Conservation (phyloP, 2,888 invertebrate genomes). For the Drosophila neonasuta region DNA sequence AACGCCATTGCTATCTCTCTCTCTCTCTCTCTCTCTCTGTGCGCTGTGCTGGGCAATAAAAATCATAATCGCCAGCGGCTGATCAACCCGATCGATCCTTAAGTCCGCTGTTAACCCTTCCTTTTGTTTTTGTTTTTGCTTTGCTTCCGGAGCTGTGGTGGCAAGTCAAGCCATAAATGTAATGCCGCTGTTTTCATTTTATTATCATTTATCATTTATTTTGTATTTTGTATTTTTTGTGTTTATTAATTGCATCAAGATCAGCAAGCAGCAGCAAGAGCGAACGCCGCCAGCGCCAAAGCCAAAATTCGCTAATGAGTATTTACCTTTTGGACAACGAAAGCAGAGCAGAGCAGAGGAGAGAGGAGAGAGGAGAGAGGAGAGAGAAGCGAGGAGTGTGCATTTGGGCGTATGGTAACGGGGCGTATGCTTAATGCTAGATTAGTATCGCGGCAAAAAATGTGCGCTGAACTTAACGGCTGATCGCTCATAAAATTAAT, state of each 20-base stretch:
- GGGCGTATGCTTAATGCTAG: constrained; percentile 79
- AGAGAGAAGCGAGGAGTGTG: not conserved
- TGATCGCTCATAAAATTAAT: constrained; percentile 82
- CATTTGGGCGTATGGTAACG: constrained; percentile 41
- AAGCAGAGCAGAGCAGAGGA: not conserved
- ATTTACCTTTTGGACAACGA: constrained; percentile 60
- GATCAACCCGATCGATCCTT: constrained; percentile 60
- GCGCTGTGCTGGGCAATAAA: constrained; percentile 35
- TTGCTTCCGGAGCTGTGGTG: constrained; percentile 79
- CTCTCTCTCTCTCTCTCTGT: not conserved
- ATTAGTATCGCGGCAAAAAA: constrained; percentile 64
- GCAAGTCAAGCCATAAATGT: constrained; percentile 57
- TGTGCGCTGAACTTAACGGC: constrained; percentile 81
- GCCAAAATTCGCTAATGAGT: constrained; percentile 72
- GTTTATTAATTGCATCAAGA: constrained; percentile 81
- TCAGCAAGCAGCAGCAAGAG: constrained; percentile 49
- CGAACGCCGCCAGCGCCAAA: constrained; percentile 65
- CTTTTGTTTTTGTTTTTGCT: constrained; percentile 5
- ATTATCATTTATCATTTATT: constrained; percentile 25
- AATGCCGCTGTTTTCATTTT: constrained; percentile 12
- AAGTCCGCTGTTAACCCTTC: constrained; percentile 34
- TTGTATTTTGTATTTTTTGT: constrained; percentile 21
- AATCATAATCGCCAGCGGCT: constrained; percentile 68
- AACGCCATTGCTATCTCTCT: not conserved
- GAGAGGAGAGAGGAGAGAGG: not conserved